phyloP scores from a whole-genome alignment of 2,797 vertebrate genomes.

The Poeciliopsis presidionis region DNA sequence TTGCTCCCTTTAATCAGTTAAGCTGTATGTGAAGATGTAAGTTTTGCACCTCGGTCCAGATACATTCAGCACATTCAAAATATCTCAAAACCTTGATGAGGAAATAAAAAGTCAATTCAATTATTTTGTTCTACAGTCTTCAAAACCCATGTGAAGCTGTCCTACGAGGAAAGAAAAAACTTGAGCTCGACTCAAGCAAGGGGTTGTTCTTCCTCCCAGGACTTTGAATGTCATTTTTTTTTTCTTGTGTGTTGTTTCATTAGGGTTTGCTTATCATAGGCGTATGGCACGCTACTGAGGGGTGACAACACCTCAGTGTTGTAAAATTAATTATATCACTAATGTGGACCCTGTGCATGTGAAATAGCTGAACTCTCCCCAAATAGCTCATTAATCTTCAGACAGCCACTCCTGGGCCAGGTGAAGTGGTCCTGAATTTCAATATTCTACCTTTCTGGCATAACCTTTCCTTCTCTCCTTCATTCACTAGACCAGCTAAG shows the following conservation, averaged over 20 bases:
- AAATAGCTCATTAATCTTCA: conserved; percentile 92
- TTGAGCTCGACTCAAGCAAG: conserved; percentile 21
- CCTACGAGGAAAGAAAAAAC: conserved; percentile 27
- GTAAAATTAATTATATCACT: conserved; percentile 91
- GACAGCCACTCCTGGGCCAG: conserved; percentile 77
- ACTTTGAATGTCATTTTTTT: conserved; percentile 76
- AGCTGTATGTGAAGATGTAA: not conserved
- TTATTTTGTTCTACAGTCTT: conserved; percentile 60
- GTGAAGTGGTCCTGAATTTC: conserved; percentile 86
- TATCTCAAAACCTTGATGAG: conserved; percentile 25
- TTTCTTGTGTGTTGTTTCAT: conserved; percentile 82
- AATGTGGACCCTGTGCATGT: conserved; percentile 82
- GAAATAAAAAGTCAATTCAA: conserved; percentile 53
- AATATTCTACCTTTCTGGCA: conserved; percentile 75
- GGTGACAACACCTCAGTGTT: conserved; percentile 85
- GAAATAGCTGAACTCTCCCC: conserved; percentile 86
- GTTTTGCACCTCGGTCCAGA: not conserved
- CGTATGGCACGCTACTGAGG: conserved; percentile 68
- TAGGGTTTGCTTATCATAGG: conserved; percentile 86
- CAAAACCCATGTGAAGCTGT: conserved; percentile 61
- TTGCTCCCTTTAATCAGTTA: not conserved
- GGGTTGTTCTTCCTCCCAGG: conserved; percentile 55
- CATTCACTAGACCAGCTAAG: conserved; percentile 45
- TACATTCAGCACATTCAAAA: conserved; percentile 25
- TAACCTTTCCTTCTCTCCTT: conserved; percentile 74